phyloP scores from a whole-genome alignment of 2,113 vertebrate species.

The Turnix velox region DNA sequence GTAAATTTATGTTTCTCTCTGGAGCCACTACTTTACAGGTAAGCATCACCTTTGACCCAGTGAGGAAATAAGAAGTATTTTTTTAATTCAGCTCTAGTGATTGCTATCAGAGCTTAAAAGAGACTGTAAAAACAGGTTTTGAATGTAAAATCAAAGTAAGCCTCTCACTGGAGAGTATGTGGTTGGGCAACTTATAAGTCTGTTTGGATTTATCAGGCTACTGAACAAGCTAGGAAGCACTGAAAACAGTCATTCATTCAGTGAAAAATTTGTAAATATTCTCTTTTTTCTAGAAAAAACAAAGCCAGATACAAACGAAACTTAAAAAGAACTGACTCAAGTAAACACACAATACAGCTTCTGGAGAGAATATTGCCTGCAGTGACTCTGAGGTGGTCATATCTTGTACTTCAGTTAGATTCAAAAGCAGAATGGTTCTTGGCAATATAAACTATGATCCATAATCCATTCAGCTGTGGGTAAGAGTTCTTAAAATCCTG shows the following conservation, averaged over 20 bases:
- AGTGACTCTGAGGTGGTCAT: not conserved
- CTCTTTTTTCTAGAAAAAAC: not conserved
- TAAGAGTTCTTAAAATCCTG: not conserved
- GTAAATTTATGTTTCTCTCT: not conserved
- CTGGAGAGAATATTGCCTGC: not conserved
- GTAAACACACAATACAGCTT: not conserved
- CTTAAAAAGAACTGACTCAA: not conserved
- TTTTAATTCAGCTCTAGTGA: not conserved
- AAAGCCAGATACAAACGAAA: not conserved
- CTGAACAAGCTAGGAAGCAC: not conserved
- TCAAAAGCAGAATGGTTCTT: not conserved
- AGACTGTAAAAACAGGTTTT: not conserved
- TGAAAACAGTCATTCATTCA: not conserved
- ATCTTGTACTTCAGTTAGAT: not conserved
- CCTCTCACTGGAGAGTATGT: rapidly evolving
- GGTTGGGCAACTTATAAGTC: not conserved
- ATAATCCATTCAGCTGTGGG: not conserved
- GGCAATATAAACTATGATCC: not conserved
- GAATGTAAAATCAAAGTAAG: not conserved
- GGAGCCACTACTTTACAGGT: not conserved
- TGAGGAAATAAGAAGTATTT: not conserved
- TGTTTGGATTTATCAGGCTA: not conserved
- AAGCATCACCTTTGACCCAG: not conserved
- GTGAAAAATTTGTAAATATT: not conserved
- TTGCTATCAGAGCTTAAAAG: not conserved